phyloP scores from a whole-genome alignment of 1,140 invertebrate species.

The Maniola jurtina region DNA sequence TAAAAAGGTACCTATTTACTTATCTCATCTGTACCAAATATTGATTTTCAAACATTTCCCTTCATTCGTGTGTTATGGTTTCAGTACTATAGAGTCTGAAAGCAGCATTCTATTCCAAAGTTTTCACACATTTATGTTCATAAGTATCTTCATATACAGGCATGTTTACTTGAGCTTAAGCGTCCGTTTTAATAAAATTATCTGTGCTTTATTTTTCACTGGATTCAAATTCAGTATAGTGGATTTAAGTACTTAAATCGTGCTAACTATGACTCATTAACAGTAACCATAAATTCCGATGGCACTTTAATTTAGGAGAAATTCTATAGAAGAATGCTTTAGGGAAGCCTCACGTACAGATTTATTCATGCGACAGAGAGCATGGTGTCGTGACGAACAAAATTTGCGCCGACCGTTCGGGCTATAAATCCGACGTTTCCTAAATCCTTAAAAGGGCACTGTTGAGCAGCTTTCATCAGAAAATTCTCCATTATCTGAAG shows the following conservation, averaged over 20 bases:
- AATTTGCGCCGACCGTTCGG: conserved; percentile 63
- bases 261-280: conserved; percentile 54
- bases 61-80: neutral
- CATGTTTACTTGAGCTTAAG: neutral
- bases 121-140: neutral
- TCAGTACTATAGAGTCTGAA: neutral
- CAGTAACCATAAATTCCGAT: conserved; percentile 15
- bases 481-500: conserved; percentile 75
- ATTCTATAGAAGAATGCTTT: conserved; percentile 42
- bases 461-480: conserved; percentile 74
- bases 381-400: conserved; percentile 58
- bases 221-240: conserved; percentile 30
- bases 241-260: conserved; percentile 44
- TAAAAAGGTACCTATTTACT: neutral
- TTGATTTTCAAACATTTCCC: no score
- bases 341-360: conserved; percentile 39
- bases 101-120: neutral
- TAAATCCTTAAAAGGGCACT: conserved; percentile 71
- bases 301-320: conserved; percentile 47
- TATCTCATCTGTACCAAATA: neutral
- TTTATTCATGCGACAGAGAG: conserved; percentile 58
- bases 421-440: conserved; percentile 69
- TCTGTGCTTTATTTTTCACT: neutral
- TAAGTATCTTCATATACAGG: neutral
- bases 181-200: conserved; percentile 1